Percentiles rank a stretch among this genome's conserved stretches.
These are phyloP conservation scores for Pristionchus entomophagus DNA, from an alignment of 2,888 invertebrate species.

Conservation along the genomic window DNA sequence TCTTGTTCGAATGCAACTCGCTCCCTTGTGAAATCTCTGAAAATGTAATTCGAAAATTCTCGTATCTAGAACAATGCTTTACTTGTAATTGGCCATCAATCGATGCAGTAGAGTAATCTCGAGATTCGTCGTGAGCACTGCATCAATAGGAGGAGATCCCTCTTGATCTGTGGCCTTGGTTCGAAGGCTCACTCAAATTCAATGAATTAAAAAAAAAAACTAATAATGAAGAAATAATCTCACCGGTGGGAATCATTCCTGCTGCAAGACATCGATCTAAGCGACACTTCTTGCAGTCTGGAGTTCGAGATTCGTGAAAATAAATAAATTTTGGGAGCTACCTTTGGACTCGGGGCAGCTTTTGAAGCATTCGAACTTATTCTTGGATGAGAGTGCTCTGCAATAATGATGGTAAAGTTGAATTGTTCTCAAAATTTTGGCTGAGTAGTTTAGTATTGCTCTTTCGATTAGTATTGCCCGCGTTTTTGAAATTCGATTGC, in stretches of 20 bases:
- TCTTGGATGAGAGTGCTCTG: neutral
- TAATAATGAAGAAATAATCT: neutral
- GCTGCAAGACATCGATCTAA: neutral
- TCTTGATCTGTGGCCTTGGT: neutral
- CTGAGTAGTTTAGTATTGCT: too few species aligned
- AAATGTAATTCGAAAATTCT: neutral
- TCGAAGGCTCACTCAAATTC: neutral
- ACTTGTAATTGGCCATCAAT: constrained; percentile 33
- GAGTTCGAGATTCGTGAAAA: too few species aligned
- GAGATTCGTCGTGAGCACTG: neutral
- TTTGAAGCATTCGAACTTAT: constrained; percentile 1
- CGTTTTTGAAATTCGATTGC: too few species aligned
- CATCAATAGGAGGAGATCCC: neutral
- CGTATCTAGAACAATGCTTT: neutral
- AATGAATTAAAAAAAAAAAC: neutral
- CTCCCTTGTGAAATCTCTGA: constrained; percentile 1
- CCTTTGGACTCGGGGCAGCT: neutral
- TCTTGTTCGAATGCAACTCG: neutral
- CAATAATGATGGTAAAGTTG: neutral
- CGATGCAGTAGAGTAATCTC: constrained; percentile 24
- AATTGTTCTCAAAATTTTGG: too few species aligned
- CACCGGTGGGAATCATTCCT: constrained; percentile 20
- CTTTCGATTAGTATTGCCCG: too few species aligned
- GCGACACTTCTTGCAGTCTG: constrained; percentile 39
- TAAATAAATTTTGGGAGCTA: neutral